Evolutionary conservation across 2,113 vertebrate species (phyloP), one percentile per base, ranked within the genome.

Genomic region (Aegithalos caudatus): DNA sequence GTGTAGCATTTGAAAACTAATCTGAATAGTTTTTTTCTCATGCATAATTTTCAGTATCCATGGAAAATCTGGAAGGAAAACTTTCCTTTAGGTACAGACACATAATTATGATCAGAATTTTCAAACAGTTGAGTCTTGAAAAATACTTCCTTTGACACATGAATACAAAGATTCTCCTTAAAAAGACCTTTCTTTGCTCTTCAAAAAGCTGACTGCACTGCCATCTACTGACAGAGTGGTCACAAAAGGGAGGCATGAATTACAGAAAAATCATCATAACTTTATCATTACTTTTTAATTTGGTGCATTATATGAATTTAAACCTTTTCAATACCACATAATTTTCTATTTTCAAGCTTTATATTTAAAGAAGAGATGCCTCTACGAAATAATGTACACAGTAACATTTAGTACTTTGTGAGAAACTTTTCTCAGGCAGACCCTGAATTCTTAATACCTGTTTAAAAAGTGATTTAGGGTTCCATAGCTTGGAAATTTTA

Each of bases 171-270:
- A 27, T 44, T 44, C 28, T 67, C 16, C 23, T 86, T 81, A 56
- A 45, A 88, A 91, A 56, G 31, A 47, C 38, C 29, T 85, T 77
- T 60, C 50, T 72, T 72, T 48, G 29, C 57, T 77, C 8, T 64
- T 85, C 38, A 10, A 33, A 31, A 40, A 16, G 50, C 33, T 96
- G 86, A 42, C 85, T 93, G 81, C 73, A 93, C 64, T 95, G 96
- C 96, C 97, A 93, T 76, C 96, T 97, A 86, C 92, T 91, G 96
- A 35, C 80, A 45, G 27, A 48, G 17, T 27, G 38, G 25, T 73
- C 31, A 19, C 51, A 62, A 1, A 35, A 53, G 40, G 20, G 64
- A n/a, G 45, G 29, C 29, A 11, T 11, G 35, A 42, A 27, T 33
- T 40, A 21, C 1, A 40, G 37, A 28, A 50, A 62, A 87, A 40